Evolutionary conservation across 2,888 invertebrate species (phyloP).

Genomic region (Drosophila hamatofila): DNA sequence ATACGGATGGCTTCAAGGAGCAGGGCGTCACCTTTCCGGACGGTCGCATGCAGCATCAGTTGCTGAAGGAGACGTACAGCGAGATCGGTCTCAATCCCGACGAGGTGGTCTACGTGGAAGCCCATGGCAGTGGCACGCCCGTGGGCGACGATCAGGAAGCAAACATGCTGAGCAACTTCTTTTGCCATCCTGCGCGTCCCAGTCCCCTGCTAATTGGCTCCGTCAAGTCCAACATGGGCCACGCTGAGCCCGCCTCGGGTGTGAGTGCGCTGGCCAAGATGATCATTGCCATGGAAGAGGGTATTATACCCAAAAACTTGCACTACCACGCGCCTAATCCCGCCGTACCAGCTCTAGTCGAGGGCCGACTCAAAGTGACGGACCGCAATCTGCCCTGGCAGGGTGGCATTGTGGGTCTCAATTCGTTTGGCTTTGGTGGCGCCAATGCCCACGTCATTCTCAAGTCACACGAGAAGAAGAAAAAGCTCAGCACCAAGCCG

Average conservation of each 20-base stretch:
- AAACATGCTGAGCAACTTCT: slow-evolving; percentile 95
- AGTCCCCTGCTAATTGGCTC: slow-evolving; percentile 96
- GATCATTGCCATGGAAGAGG: slow-evolving; percentile 96
- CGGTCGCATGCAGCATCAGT: slow-evolving; percentile 91
- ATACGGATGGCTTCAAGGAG: slow-evolving; percentile 96
- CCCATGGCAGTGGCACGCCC: slow-evolving; percentile 99
- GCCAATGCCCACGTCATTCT: slow-evolving; percentile 96
- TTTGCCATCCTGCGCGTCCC: slow-evolving; percentile 91
- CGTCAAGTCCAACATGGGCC: slow-evolving; percentile 99
- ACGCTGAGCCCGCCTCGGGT: slow-evolving; percentile 97
- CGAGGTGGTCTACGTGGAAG: slow-evolving; percentile 96
- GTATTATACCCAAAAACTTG: slow-evolving; percentile 95
- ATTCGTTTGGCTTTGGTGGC: slow-evolving; percentile 99
- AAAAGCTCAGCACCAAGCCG: slow-evolving; percentile 84
- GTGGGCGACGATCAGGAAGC: slow-evolving; percentile 99
- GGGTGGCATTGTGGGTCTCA: slow-evolving; percentile 95
- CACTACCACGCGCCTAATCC: slow-evolving; percentile 95
- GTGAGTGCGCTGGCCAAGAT: slow-evolving; percentile 97
- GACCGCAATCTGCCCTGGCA: slow-evolving; percentile 92
- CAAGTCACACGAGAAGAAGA: slow-evolving; percentile 90
- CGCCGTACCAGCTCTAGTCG: slow-evolving; percentile 94
- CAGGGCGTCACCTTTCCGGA: slow-evolving; percentile 95
- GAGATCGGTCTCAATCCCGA: slow-evolving; percentile 93
- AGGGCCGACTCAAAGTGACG: slow-evolving; percentile 96
- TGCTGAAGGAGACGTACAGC: slow-evolving; percentile 93